A percentile compares a stretch with the other conserved stretches of the same genome.
Evolutionary conservation across 2,888 invertebrate species (phyloP).

Genomic region (Pheosia tremula): DNA sequence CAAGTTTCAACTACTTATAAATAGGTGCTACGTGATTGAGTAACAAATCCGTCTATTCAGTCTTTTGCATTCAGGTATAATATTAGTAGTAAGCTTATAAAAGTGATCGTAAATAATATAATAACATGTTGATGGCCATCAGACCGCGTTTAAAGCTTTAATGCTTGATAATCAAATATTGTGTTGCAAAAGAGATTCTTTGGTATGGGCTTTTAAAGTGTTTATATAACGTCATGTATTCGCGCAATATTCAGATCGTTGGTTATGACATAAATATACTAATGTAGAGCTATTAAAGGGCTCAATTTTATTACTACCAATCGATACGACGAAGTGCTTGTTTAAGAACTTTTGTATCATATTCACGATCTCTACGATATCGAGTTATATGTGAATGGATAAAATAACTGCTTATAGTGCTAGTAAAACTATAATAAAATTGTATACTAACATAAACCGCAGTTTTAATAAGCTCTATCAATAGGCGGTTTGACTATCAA

Average conservation of each 20-base stretch:
- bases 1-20: not conserved
- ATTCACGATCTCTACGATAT: no score
- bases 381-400: no score
- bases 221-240: not conserved
- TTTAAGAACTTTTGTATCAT: no score
- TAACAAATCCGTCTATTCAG: not conserved
- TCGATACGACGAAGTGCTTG: no score
- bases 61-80: not conserved
- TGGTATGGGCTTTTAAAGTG: constrained; percentile 9
- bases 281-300: not conserved
- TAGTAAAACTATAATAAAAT: no score
- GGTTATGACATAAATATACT: not conserved
- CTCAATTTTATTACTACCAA: no score
- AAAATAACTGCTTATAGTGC: no score
- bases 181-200: constrained; percentile 16
- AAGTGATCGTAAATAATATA: constrained; percentile 36
- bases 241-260: not conserved
- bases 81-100: constrained; percentile 8
- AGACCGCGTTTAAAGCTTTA: constrained; percentile 19
- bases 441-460: no score
- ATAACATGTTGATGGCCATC: constrained; percentile 29
- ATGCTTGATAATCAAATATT: constrained; percentile 21
- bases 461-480: no score
- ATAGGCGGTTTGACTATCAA: no score
- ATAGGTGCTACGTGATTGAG: not conserved